Evolutionary conservation across 92 coral and sea anemone genomes (phyloP).

Genomic region (Paramuricea clavata): DNA sequence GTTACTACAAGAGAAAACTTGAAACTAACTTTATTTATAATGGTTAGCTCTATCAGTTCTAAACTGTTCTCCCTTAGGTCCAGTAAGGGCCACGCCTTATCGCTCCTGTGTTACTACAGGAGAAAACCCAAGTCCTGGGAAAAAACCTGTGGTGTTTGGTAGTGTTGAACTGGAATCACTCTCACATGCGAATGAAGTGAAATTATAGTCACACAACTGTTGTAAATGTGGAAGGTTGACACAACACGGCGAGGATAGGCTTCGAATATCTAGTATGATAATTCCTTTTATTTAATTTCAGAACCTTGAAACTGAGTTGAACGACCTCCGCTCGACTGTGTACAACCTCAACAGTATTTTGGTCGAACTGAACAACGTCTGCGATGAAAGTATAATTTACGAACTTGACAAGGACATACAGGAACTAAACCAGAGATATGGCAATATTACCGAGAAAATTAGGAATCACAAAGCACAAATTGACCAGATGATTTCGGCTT

Average conservation of each 20-base stretch:
- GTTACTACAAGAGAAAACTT: no score
- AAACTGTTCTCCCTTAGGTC: no score
- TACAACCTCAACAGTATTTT: conserved; percentile 24
- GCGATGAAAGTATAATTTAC: conserved; percentile 16
- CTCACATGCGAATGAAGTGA: no score
- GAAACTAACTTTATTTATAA: no score
- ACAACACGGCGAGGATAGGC: background rate
- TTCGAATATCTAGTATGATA: background rate
- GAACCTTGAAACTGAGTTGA: conserved; percentile 38
- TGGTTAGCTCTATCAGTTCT: no score
- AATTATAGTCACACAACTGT: no score
- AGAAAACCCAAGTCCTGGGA: no score
- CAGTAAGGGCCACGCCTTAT: no score
- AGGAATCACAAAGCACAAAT: conserved; percentile 64
- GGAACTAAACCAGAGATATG: conserved; percentile 75
- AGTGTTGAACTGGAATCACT: no score
- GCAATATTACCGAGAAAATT: conserved; percentile 65
- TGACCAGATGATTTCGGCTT: conserved; percentile 57
- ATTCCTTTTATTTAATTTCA: background rate
- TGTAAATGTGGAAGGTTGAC: background rate
- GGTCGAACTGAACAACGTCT: conserved; percentile 35
- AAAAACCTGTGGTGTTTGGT: no score
- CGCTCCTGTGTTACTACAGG: no score
- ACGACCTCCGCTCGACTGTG: conserved; percentile 23
- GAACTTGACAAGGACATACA: conserved; percentile 77